Evolutionary conservation across 2,797 vertebrate genomes (phyloP), one percentile per base, ranked within the genome.

Genomic region (Oryzias sinensis): DNA sequence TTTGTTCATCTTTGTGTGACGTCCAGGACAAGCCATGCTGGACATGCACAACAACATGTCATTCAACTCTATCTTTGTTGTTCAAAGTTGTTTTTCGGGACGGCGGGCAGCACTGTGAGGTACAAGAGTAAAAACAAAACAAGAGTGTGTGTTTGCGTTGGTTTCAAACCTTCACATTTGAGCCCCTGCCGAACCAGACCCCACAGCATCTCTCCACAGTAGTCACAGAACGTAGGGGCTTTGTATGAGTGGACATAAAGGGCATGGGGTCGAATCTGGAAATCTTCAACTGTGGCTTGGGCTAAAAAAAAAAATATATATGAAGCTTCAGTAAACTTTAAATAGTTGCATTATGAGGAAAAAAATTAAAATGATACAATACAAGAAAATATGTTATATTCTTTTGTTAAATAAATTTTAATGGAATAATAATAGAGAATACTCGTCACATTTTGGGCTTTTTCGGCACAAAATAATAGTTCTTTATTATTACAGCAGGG

Each of bases 191-290:
- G 94, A 76, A 98, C 96, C 55, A 98, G 93, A 78, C 96, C 97
- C 96, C 96, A 98, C 43, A 98, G 93, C 97, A 98, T 98, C 88
- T 98, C 96, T 73, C 96, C 96, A 4, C 97, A 98, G 91, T 98
- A 98, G 91, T 98, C 97, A 65, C 97, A 98, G 89, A 98, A 98
- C 68, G 97, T 96, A 79, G 97, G 97, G 68, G 96, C 95, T 85
- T 98, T 98, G 89, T 98, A 98, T 76, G 96, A 98, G 91, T 98
- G 97, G 65, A 98, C 96, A 42, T 96, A 97, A 49, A 98, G 95
- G 66, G 95, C 92, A 84, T 98, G 97, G 76, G 97, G 97, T 76
- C 96, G 94, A 79, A 98, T 98, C 92, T 98, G 97, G 92, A 98
- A 98, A 80, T 98, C 97, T 89, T 98, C 96, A 69, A 98, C 95